Base-by-base conservation (phyloP, 2,888 invertebrate species). In the Ceramica pisi region DNA sequence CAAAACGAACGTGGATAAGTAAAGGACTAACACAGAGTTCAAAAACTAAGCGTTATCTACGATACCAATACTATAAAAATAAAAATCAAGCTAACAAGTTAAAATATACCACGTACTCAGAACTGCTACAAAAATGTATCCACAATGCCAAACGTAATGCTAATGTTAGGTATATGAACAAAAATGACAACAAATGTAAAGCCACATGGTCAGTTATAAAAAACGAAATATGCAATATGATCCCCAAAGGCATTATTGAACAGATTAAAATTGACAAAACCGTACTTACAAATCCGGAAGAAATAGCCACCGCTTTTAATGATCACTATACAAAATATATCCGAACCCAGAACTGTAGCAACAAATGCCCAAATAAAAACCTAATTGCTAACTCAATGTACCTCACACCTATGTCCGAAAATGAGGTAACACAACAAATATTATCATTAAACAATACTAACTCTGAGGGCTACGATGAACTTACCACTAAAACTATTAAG, bases 381-480 rank as follows among this genome's bases (percentile, higher is more conserved):
- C 7, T 53, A 26, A 26, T 3, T 53, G 12, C 57, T 21, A 57
- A 57, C n/a, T 57, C 57, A 7, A 57, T 57, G 57, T 57, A 14
- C 21, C 57, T 57, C 7, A 57, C 21, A n/a, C 57, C 57, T 14
- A 21, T 56, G 2, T 14, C 38, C n/a, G 57, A 57, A 57, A 57
- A n/a, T 38, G 57, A 57, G 38, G 57, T 57, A 4, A n/a, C 14
- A 14, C 1, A 57, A 19, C 35, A 35, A 5, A 56, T 56, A n/a
- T 6, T 56, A n/a, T 56, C 56, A 1, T 56, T 56, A 6, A 56
- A 56, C 1, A 55, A 55, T 55, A 55, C 31, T 9, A 55, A 31
- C 5, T 31, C 31, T 19, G 55, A 10, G 9, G 19, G 55, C 9
- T 56, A n/a, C 1, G 56, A 35, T 53, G 53, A 26, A 51, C 51